phyloP scores from a whole-genome alignment of 2,797 vertebrate species.

The Graptemys geographica region DNA sequence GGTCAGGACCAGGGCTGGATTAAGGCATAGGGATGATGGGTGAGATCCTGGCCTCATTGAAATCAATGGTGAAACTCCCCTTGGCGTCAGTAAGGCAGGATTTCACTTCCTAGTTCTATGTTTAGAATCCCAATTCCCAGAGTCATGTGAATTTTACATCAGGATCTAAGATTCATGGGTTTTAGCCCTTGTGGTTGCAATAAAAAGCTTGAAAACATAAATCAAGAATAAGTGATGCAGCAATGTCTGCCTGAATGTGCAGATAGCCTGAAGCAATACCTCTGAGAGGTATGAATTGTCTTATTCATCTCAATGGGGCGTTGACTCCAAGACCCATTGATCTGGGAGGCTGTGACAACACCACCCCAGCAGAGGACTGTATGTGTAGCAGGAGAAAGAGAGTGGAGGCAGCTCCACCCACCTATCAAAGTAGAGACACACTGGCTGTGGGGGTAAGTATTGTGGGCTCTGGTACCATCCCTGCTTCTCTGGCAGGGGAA shows the following conservation, averaged over 20 bases:
- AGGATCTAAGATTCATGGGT: not conserved
- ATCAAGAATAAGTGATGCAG: not conserved
- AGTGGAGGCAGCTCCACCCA: not conserved
- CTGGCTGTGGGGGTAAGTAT: not conserved
- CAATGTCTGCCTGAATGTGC: not conserved
- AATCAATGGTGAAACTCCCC: not conserved
- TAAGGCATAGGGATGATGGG: not conserved
- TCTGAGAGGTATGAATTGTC: not conserved
- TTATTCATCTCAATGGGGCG: not conserved
- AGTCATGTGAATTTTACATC: not conserved
- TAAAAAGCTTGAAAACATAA: not conserved
- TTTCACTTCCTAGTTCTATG: not conserved
- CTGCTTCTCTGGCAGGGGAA: not conserved
- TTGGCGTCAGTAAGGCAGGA: not conserved
- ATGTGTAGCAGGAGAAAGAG: not conserved
- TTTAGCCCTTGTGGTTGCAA: rapidly evolving
- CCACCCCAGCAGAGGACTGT: not conserved
- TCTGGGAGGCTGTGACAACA: not conserved
- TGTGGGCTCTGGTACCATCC: not conserved
- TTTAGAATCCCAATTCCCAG: not conserved
- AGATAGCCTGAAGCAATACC: not conserved
- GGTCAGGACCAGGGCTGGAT: not conserved
- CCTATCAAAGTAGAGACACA: not conserved
- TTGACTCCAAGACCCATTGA: not conserved
- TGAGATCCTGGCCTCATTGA: not conserved